Evolutionary conservation across 1,140 invertebrate genomes (phyloP).

Genomic region (Agraylea sexmaculata): DNA sequence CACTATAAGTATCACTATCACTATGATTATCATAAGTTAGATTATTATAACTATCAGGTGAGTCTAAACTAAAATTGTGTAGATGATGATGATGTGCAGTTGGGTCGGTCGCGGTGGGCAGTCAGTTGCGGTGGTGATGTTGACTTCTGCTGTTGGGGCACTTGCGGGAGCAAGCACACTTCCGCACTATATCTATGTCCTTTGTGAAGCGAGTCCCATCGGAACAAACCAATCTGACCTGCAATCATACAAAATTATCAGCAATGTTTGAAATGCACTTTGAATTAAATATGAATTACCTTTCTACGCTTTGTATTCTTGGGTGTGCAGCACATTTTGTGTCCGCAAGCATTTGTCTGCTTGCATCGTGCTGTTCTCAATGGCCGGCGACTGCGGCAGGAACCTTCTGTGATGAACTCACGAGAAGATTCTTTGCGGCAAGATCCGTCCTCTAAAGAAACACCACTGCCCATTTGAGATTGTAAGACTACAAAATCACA

Average conservation of each 20-base stretch:
- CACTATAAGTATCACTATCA: conserved; percentile 7
- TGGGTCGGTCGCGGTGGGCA: conserved; percentile 21
- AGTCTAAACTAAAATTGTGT: background rate
- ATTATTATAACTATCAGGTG: conserved; percentile 7
- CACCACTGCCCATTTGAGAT: background rate
- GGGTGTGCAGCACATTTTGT: conserved; percentile 66
- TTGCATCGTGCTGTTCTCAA: conserved; percentile 81
- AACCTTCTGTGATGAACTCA: conserved; percentile 81
- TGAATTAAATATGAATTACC: conserved; percentile 42
- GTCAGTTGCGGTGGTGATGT: conserved; percentile 30
- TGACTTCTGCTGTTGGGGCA: conserved; percentile 46
- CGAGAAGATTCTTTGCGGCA: conserved; percentile 82
- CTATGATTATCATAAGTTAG: conserved; percentile 7
- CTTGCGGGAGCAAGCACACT: conserved; percentile 79
- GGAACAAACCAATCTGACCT: conserved; percentile 81
- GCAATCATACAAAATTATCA: conserved; percentile 14
- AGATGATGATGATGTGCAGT: background rate
- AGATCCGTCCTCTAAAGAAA: conserved; percentile 21
- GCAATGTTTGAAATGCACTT: background rate
- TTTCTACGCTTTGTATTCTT: conserved; percentile 84
- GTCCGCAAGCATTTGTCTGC: conserved; percentile 51
- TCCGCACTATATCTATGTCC: conserved; percentile 91
- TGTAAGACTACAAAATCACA: background rate
- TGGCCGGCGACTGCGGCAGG: conserved; percentile 76
- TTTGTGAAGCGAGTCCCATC: conserved; percentile 89